Conservation (phyloP, 2,113 vertebrate genomes). For the Hemicordylus capensis region DNA sequence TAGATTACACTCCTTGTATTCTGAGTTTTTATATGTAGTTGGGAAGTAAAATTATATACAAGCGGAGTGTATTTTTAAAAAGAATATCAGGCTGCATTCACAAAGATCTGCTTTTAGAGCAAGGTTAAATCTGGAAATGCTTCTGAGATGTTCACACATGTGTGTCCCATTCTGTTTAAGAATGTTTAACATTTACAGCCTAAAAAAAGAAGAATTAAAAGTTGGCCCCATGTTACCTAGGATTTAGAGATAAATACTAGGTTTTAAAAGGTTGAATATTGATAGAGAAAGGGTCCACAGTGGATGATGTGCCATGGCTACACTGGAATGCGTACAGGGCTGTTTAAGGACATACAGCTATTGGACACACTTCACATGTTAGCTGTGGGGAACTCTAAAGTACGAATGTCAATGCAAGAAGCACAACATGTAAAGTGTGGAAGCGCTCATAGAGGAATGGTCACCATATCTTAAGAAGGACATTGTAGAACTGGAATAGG, state of each 20-base stretch:
- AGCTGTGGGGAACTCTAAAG: too few species aligned
- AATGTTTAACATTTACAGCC: background rate
- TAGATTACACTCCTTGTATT: background rate
- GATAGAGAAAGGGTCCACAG: background rate
- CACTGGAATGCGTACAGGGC: background rate
- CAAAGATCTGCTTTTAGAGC: constrained; percentile 31
- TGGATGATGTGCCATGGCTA: background rate
- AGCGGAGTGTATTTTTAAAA: constrained; percentile 1
- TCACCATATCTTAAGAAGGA: too few species aligned
- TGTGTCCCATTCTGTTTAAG: too few species aligned
- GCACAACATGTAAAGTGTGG: background rate
- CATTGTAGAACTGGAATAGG: too few species aligned
- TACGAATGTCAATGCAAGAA: background rate
- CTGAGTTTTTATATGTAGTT: constrained; percentile 22
- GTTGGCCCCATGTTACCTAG: background rate
- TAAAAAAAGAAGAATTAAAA: background rate
- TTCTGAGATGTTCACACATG: background rate
- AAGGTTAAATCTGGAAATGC: background rate
- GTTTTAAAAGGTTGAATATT: background rate
- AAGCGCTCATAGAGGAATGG: background rate
- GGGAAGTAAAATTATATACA: constrained; percentile 23
- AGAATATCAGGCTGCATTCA: background rate
- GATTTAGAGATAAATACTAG: background rate
- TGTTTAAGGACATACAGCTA: background rate
- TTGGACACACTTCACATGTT: background rate